Base-by-base conservation (phyloP, 1,140 invertebrate genomes). In the Dendroctonus valens region DNA sequence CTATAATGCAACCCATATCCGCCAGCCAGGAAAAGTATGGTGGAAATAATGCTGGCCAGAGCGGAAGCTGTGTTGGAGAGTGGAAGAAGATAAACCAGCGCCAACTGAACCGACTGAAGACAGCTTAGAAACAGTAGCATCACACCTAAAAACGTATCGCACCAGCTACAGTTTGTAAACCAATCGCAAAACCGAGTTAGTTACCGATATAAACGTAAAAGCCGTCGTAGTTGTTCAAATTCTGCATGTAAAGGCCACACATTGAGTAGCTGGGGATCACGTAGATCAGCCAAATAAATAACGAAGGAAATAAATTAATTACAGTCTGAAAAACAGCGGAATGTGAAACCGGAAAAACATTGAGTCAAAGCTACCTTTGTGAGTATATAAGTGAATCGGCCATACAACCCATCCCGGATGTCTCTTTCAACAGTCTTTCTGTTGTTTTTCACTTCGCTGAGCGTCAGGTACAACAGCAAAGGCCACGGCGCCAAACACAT, bases 191-290 rank as follows among this genome's bases (percentile, higher is more conserved):
- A 7, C 11, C 26, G 15, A 40, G 9, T 14, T n/a, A 74, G 39
- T 81, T 81, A 89, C 87, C 87, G 78, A 91, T 83, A 79, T 91
- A 92, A 60, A 87, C 79, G 72, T 89, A 88, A 73, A 91, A 91
- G 62, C 86, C 86, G 54, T 86, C 85, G 54, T 84, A 84, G 65
- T 87, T 85, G 63, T 81, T 83, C 38, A 81, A 80, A 12, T 83
- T 80, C 72, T 89, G 87, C 66, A 86, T 85, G 59, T 87, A 87
- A 0, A 95, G 80, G 0, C 92, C 92, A 7, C 89, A 89, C 92
- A 96, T 95, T 14, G 91, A 91, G 75, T 92, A 96, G 9, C 91
- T 91, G 12, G 94, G 94, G 38, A 94, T 85, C 15, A 93, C 75
- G 75, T 91, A 95, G 0, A 90, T 88, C 57, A 93, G 70, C 82